Conservation (phyloP, 2,888 invertebrate species). For the Nymphalis polychloros region DNA sequence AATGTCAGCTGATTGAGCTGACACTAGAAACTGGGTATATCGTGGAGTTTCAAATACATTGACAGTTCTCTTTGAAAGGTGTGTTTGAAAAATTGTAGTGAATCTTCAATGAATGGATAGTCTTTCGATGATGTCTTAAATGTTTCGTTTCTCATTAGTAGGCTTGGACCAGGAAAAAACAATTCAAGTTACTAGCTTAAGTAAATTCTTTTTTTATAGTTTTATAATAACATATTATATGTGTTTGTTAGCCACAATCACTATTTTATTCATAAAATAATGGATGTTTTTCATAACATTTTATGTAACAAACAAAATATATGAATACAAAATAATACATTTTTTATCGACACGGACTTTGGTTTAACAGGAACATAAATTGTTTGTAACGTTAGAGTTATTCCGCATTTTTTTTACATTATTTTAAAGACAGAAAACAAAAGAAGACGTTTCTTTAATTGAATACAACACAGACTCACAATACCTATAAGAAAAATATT, state of each 20-base stretch:
- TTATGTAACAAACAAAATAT: too few species aligned
- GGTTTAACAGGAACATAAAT: too few species aligned
- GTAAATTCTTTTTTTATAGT: neutral
- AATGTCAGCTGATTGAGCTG: slow-evolving; percentile 49
- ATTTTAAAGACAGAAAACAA: neutral
- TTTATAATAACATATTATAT: neutral
- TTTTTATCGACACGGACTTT: too few species aligned
- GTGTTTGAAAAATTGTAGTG: neutral
- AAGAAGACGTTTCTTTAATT: too few species aligned
- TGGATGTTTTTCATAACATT: too few species aligned
- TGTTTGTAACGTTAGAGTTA: too few species aligned
- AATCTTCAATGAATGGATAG: neutral
- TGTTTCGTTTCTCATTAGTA: neutral
- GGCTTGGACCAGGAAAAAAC: neutral
- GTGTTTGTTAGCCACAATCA: too few species aligned
- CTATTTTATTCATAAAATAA: too few species aligned
- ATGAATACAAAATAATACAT: too few species aligned
- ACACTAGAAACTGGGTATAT: slow-evolving; percentile 18
- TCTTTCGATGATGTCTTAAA: neutral
- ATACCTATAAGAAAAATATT: too few species aligned
- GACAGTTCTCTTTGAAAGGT: neutral
- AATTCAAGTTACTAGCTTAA: neutral
- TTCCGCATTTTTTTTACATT: neutral
- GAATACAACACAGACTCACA: too few species aligned
- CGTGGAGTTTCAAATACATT: slow-evolving; percentile 19